Conservation (phyloP, 2,113 vertebrate species). For the Heterocephalus glaber region DNA sequence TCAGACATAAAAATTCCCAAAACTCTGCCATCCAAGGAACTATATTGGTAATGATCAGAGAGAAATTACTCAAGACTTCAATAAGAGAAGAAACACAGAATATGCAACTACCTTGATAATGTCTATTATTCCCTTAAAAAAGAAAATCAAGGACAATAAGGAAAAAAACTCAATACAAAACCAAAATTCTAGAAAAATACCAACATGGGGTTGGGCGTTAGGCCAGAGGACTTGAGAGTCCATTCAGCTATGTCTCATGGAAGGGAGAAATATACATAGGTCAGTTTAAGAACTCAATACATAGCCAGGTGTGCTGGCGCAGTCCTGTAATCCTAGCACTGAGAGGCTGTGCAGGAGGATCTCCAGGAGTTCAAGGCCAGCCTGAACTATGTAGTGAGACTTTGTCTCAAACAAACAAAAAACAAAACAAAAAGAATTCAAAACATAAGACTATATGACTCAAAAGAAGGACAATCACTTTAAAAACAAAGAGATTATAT, state of each 20-base stretch:
- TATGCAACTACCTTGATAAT: not conserved
- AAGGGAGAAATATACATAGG: not conserved
- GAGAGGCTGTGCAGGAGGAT: not conserved
- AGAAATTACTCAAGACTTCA: not conserved
- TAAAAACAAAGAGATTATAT: not conserved
- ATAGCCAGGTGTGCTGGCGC: not conserved
- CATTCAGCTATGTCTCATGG: not conserved
- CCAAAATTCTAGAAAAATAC: slow-evolving; percentile 10
- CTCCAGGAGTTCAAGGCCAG: not conserved
- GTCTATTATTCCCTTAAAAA: not conserved
- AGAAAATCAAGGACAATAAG: not conserved
- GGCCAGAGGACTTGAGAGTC: not conserved
- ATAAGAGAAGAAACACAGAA: not conserved
- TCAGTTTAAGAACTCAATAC: not conserved
- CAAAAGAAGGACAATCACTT: not conserved
- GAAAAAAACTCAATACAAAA: not conserved
- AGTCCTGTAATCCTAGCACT: not conserved
- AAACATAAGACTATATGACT: not conserved
- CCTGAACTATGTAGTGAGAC: not conserved
- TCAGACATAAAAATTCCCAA: not conserved
- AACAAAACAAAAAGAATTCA: not conserved
- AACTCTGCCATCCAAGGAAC: not conserved
- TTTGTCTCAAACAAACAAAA: not conserved
- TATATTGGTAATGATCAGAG: not conserved
- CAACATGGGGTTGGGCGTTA: not conserved